These are phyloP conservation scores for Procambarus clarkii DNA, from an alignment of 1,140 invertebrate species.

Conservation along the genomic window DNA sequence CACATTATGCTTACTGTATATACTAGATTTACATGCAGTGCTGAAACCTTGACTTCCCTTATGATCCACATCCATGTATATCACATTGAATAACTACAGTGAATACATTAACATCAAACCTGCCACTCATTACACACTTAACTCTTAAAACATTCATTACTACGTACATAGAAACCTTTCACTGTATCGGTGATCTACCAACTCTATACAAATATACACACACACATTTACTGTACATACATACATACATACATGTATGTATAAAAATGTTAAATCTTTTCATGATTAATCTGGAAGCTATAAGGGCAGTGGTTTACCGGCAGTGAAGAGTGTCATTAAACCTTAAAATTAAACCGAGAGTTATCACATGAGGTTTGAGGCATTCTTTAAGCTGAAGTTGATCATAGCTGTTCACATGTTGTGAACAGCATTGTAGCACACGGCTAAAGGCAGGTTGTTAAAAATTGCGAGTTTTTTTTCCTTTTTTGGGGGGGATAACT, in stretches of 20 bases:
- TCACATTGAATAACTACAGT: too few species aligned
- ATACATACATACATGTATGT: neutral
- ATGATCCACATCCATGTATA: too few species aligned
- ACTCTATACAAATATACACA: neutral
- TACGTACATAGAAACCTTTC: too few species aligned
- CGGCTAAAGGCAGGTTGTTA: constrained; percentile 29
- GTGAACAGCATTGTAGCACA: neutral
- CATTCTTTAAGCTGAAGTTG: neutral
- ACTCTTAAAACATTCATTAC: too few species aligned
- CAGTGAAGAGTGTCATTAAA: constrained; percentile 32
- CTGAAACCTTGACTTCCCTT: too few species aligned
- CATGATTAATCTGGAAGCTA: constrained; percentile 5
- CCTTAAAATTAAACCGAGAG: neutral
- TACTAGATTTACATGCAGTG: too few species aligned
- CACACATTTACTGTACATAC: neutral
- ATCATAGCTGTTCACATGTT: neutral
- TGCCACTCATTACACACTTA: too few species aligned
- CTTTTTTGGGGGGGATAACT: neutral
- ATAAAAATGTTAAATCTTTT: constrained; percentile 30
- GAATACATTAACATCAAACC: too few species aligned
- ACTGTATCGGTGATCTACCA: too few species aligned
- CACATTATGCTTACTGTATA: too few species aligned
- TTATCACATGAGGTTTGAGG: constrained; percentile 27
- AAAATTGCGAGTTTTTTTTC: neutral
- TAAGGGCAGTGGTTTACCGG: constrained; percentile 28